phyloP scores from a whole-genome alignment of 2,888 invertebrate species.

The Isoperla grammatica region DNA sequence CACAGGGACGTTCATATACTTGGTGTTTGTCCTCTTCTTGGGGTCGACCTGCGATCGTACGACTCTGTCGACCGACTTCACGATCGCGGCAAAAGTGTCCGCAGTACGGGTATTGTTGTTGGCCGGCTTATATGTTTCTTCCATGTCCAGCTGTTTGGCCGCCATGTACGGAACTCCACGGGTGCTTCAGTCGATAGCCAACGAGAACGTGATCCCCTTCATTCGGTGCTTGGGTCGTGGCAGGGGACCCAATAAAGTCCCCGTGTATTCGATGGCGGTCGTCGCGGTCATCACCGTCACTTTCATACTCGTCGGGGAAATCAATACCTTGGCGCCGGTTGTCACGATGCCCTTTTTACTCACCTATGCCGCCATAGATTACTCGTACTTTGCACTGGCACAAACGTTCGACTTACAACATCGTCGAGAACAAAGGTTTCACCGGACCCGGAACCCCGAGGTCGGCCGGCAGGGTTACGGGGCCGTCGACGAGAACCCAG shows the following conservation, averaged over 20 bases:
- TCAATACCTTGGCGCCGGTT: conserved; percentile 91
- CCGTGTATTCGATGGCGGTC: conserved; percentile 83
- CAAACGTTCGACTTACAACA: conserved; percentile 93
- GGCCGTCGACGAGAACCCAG: background rate
- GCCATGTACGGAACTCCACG: conserved; percentile 95
- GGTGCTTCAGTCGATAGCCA: conserved; percentile 90
- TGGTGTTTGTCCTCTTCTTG: conserved; percentile 83
- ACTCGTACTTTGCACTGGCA: conserved; percentile 94
- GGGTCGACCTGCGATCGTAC: conserved; percentile 78
- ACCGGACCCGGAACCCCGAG: conserved; percentile 27
- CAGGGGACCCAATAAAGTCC: conserved; percentile 92
- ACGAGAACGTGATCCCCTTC: conserved; percentile 91
- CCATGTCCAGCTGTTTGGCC: conserved; percentile 91
- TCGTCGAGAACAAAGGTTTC: conserved; percentile 68
- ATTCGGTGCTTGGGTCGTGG: conserved; percentile 81
- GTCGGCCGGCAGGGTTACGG: background rate
- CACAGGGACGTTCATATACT: conserved; percentile 80
- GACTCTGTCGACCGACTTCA: conserved; percentile 70
- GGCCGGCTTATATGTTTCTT: conserved; percentile 91
- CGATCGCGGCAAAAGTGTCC: conserved; percentile 89
- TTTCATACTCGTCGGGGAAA: conserved; percentile 89
- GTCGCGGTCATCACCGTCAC: conserved; percentile 84
- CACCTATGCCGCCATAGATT: conserved; percentile 94
- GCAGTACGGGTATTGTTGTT: conserved; percentile 75
- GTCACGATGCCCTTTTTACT: conserved; percentile 97